Evolutionary conservation across 1,140 invertebrate genomes (phyloP), one percentile per base, ranked within the genome.

Genomic region (Hylaeus volcanicus): DNA sequence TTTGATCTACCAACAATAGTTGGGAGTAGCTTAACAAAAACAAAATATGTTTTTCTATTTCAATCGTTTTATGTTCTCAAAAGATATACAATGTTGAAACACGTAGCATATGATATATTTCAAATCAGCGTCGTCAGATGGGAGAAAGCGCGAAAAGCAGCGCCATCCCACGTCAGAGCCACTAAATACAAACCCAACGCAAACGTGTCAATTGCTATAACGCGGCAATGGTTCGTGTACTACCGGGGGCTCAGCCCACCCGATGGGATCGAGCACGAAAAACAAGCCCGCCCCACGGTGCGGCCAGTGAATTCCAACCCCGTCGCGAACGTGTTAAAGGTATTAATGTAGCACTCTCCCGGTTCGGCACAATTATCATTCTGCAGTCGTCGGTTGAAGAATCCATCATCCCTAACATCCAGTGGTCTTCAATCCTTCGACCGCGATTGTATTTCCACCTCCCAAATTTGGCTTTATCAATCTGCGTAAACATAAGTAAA

Each of bases 11-110:
- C n/a, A 74, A 74, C 72, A 51, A 74, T 74, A 63, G 58, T 61
- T 45, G 71, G 58, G 72, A 9, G 58, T 74, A 74, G 14, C 15
- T 63, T 63, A 39, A 72, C 70, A 72, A 37, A 72, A 72, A 74
- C 72, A 73, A 73, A 58, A 74, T 51, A 74, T 48, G 72, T 45
- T 45, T 63, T 45, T 66, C 15, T 66, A 66, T 66, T 66, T 66
- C 43, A 15, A 66, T 66, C 64, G 43, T 66, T 66, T 66, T 66
- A 48, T 66, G 64, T 66, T 70, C 68, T 37, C 68, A 70, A 70
- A 55, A 56, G 51, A 56, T 37, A 9, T 26, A 56, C 48, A 70
- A 70, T 41, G 51, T 70, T 58, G 68, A 56, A 56, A 70, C 53
- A 58, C 68, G 68, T 70, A 58, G 53, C 68, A 56, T 56, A 56